A percentile compares a stretch with the other conserved stretches of the same genome.
Conservation (phyloP, 2,113 vertebrate species). For the Labeo rohita region DNA sequence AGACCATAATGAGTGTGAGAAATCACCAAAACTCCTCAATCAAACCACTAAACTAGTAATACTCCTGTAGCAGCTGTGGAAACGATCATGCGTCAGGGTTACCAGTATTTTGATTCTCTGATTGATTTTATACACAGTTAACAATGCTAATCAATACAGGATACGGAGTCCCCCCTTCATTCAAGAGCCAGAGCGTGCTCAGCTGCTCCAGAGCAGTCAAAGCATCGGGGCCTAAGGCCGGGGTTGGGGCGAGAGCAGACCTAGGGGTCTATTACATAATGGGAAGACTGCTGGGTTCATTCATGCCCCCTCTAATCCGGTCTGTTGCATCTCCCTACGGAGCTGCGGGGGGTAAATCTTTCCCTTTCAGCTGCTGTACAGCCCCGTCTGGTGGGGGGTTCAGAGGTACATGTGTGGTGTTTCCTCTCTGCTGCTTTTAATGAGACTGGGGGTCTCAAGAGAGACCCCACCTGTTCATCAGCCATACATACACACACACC, state of each 20-base stretch:
- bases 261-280: slow-evolving; percentile 60
- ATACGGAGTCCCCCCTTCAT: background rate
- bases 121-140: slow-evolving; percentile 42
- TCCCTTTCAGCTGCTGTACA: slow-evolving; percentile 33
- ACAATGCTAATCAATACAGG: slow-evolving; percentile 43
- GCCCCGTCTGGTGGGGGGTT: slow-evolving; percentile 49
- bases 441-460: slow-evolving; percentile 45
- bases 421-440: slow-evolving; percentile 57
- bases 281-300: slow-evolving; percentile 52
- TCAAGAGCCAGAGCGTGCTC: slow-evolving; percentile 17
- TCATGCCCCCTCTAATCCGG: slow-evolving; percentile 47
- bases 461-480: slow-evolving; percentile 55
- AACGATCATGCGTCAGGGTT: background rate
- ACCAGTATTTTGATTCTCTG: slow-evolving; percentile 27
- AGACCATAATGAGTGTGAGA: background rate
- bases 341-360: slow-evolving; percentile 49
- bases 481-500: background rate
- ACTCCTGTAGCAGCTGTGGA: background rate
- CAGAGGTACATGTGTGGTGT: slow-evolving; percentile 45
- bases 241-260: slow-evolving; percentile 29
- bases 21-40: background rate
- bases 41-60: background rate
- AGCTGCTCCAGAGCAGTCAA: slow-evolving; percentile 32
- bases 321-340: slow-evolving; percentile 53
- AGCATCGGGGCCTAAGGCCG: slow-evolving; percentile 34